A percentile compares a stretch with the other conserved stretches of the same genome.
Evolutionary conservation across 2,113 vertebrate species (phyloP).

Genomic region (Caretta caretta): DNA sequence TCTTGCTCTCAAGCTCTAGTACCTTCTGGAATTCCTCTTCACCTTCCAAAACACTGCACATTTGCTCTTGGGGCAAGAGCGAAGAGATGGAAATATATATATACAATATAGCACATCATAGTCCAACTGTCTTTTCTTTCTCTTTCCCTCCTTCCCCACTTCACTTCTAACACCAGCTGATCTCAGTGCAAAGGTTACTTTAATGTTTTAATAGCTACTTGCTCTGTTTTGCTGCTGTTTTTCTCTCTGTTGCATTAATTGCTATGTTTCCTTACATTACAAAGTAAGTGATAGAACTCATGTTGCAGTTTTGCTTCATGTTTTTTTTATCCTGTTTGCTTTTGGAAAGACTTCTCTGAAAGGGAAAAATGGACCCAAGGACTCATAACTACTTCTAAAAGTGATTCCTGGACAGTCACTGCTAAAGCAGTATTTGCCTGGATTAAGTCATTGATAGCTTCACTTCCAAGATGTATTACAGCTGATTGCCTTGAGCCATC

Average conservation of each 20-base stretch:
- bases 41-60: not conserved
- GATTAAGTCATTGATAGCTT: not conserved
- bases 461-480: not conserved
- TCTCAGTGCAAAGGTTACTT: not conserved
- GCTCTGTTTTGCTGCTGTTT: not conserved
- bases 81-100: not conserved
- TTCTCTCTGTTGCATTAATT: not conserved
- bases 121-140: not conserved
- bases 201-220: not conserved
- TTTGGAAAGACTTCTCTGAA: not conserved
- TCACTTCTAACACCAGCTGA: not conserved
- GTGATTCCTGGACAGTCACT: not conserved
- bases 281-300: not conserved
- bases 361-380: not conserved
- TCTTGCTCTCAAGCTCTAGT: not conserved
- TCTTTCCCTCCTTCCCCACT: conserved; percentile 27
- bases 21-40: conserved; percentile 24
- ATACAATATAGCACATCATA: not conserved
- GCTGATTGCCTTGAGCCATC: not conserved
- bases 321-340: not conserved
- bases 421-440: not conserved
- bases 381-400: conserved; percentile 7
- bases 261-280: not conserved
- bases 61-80: not conserved
- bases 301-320: not conserved